Evolutionary conservation across 2,797 vertebrate genomes (phyloP), one percentile per base, ranked within the genome.

Genomic region (Pangasius mekongensis): DNA sequence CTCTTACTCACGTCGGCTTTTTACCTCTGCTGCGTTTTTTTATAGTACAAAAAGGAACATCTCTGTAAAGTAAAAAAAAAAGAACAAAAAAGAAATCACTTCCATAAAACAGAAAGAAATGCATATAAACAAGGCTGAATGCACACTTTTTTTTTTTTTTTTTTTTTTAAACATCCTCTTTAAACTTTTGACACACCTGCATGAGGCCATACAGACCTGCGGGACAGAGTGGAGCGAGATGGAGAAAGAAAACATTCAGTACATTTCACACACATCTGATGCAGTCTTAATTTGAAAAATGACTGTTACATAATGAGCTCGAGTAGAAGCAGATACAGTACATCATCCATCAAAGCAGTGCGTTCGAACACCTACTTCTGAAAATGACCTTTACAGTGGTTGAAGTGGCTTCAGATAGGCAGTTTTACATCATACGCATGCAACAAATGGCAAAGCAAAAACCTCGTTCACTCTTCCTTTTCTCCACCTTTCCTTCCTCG

Each of bases 381-480:
- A 36, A 52, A 62, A n/a, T 20, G 56, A 56, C 56, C 62, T 84
- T 67, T 78, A 78, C 81, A 62, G 62, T 14, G 47, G 30, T 7
- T 86, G 60, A n/a, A 78, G 60, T 85, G 60, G 13, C 67, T 30
- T 85, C 49, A 54, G 69, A 43, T 39, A 47, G 69, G 84, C 84
- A 56, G 47, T 88, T 74, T 90, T 89, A 90, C 91, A 91, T 87
- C 86, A 81, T 88, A 91, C 82, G 87, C 91, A 93, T 92, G 91
- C 91, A 91, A 88, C 77, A 87, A 85, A 90, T 62, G 76, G 88
- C 62, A 30, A 74, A 89, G 36, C 74, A 58, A 62, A 88, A 84
- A 62, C 22, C 58, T 33, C 11, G 77, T 69, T 80, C 84, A 20
- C 62, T 0, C 36, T 36, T 52, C 47, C 83, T 33, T 24, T 27